phyloP scores from a whole-genome alignment of 2,113 vertebrate species.

The Polypterus bichir region DNA sequence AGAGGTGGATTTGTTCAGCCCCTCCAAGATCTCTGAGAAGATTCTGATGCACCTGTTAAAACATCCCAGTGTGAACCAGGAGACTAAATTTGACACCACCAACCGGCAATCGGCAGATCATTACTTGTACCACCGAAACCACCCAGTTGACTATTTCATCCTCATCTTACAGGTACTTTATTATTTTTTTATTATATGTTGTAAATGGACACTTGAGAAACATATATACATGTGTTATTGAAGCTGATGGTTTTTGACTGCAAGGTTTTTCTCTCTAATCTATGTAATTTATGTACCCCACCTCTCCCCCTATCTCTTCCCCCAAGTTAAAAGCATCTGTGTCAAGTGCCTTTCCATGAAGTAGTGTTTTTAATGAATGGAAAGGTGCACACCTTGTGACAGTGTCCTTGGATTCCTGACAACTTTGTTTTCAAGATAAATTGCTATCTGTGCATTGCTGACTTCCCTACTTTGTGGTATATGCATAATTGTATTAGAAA shows the following conservation, averaged over 20 bases:
- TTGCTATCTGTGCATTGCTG: too few relatives aligned
- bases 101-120: slow-evolving; percentile 62
- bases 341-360: not conserved
- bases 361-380: too few relatives aligned
- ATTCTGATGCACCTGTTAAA: slow-evolving; percentile 73
- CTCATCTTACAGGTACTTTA: slow-evolving; percentile 71
- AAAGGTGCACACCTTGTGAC: too few relatives aligned
- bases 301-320: not conserved
- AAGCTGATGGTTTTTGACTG: too few relatives aligned
- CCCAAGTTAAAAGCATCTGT: not conserved
- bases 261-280: too few relatives aligned
- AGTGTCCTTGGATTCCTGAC: too few relatives aligned
- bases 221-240: too few relatives aligned
- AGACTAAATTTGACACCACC: slow-evolving; percentile 67
- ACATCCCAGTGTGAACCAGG: slow-evolving; percentile 80
- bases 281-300: too few relatives aligned
- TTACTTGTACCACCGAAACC: slow-evolving; percentile 78
- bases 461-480: too few relatives aligned
- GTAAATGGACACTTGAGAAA: too few relatives aligned
- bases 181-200: not conserved
- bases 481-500: too few relatives aligned
- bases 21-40: slow-evolving; percentile 66
- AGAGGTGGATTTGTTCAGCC: slow-evolving; percentile 81
- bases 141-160: slow-evolving; percentile 78
- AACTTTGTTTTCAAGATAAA: too few relatives aligned